Evolutionary conservation across 1,140 invertebrate species (phyloP), one percentile per base, ranked within the genome.

Genomic region (Calliopsis andreniformis): DNA sequence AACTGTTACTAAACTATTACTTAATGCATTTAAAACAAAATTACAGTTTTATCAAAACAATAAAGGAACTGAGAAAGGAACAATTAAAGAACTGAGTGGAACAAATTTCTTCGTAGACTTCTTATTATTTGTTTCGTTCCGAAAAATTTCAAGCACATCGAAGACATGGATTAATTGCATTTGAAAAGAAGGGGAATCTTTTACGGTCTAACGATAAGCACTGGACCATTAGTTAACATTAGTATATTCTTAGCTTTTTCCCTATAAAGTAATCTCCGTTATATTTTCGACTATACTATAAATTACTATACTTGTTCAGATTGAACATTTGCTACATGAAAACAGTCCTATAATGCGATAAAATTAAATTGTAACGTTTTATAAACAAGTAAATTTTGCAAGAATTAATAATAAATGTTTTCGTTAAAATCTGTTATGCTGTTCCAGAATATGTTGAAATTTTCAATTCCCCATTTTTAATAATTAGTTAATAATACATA

Each of bases 101-200:
- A 32, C 78, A 78, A 67, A 47, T 80, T 77, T 77, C 67, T 67
- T 49, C 12, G 23, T 16, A 25, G 35, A 67, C 47, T 25, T 51
- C 35, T 53, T 58, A 25, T 49, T 80, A 67, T 77, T 42, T 55
- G 45, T 45, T 42, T n/a, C 35, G 49, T 78, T 30, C 51, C 72
- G 49, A 83, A 79, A 82, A 73, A 67, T 49, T 79, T 45, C 70
- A 58, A 84, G 72, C 72, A 78, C 80, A 47, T 80, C 71, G 64
- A 66, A 80, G 63, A 79, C 68, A 73, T 68, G 63, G 58, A 69
- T 75, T 83, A 83, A 86, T 81, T 82, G 77, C 69, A 30, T n/a
- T 42, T 30, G 23, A 71, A 72, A 76, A 64, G 51, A 79, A 72
- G 32, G 45, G 25, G 20, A 28, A 25, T 51, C 49, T 63, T 77